Evolutionary conservation across 2,113 vertebrate genomes (phyloP).

Genomic region (Suricata suricatta): DNA sequence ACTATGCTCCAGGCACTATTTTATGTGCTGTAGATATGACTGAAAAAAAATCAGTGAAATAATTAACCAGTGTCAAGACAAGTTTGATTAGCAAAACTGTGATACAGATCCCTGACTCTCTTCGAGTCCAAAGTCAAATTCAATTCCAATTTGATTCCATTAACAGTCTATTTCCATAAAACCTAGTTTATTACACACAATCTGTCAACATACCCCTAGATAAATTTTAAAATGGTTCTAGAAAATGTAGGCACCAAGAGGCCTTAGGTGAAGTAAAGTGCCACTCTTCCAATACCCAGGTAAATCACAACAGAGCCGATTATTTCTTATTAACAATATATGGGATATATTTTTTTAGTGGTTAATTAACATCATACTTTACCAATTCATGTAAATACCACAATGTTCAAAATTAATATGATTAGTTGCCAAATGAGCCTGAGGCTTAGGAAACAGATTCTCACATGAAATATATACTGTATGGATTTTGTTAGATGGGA

Average conservation of each 20-base stretch:
- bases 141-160: not conserved
- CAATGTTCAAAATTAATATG: slow-evolving; percentile 39
- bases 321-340: not conserved
- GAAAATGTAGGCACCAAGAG: not conserved
- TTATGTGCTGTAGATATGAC: not conserved
- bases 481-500: not conserved
- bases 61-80: not conserved
- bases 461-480: not conserved
- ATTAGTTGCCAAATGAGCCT: not conserved
- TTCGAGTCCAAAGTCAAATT: not conserved
- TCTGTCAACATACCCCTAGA: not conserved
- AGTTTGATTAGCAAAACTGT: slow-evolving; percentile 20
- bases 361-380: not conserved
- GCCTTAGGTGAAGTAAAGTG: not conserved
- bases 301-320: not conserved
- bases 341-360: not conserved
- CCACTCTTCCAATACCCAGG: not conserved
- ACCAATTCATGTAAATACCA: slow-evolving; percentile 7
- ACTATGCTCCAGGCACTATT: not conserved
- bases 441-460: slow-evolving; percentile 22
- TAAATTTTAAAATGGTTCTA: slow-evolving; percentile 48
- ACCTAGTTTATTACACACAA: not conserved
- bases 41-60: slow-evolving; percentile 24
- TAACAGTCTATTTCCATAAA: not conserved
- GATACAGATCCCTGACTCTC: not conserved